Evolutionary conservation across 2,113 vertebrate species (phyloP).

Genomic region (Chionomys nivalis): DNA sequence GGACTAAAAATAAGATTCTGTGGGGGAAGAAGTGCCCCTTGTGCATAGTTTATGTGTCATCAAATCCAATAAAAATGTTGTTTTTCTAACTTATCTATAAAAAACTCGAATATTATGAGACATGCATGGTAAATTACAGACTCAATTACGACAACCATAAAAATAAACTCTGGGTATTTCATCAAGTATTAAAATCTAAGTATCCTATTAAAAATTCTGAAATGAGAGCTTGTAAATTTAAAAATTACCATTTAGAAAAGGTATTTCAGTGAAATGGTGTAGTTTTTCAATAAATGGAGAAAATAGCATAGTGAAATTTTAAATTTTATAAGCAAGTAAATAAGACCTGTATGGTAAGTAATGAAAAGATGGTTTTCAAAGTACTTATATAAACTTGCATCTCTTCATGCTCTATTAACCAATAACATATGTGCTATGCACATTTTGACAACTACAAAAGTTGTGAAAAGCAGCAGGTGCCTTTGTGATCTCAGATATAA

Average conservation of each 20-base stretch:
- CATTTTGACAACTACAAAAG: not conserved
- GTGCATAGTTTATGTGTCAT: not conserved
- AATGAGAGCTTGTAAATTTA: not conserved
- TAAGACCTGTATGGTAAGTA: not conserved
- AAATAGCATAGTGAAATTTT: not conserved
- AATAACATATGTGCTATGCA: not conserved
- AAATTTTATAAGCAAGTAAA: not conserved
- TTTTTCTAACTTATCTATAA: not conserved
- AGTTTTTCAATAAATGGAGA: not conserved
- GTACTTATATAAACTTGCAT: not conserved
- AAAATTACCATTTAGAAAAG: not conserved
- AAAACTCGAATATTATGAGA: not conserved
- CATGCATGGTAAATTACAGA: not conserved
- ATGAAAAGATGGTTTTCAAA: not conserved
- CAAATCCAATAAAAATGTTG: not conserved
- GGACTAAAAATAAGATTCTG: not conserved
- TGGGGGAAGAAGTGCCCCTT: not conserved
- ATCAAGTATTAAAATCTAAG: slow-evolving; percentile 32
- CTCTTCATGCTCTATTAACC: not conserved
- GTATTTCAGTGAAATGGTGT: not conserved
- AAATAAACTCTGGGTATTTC: not conserved
- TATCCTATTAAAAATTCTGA: slow-evolving; percentile 10
- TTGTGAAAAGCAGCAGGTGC: not conserved
- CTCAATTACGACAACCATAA: not conserved
- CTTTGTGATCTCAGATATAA: not conserved